Evolutionary conservation across 2,113 vertebrate species (phyloP), one percentile per base, ranked within the genome.

Genomic region (Leptodactylus fuscus): DNA sequence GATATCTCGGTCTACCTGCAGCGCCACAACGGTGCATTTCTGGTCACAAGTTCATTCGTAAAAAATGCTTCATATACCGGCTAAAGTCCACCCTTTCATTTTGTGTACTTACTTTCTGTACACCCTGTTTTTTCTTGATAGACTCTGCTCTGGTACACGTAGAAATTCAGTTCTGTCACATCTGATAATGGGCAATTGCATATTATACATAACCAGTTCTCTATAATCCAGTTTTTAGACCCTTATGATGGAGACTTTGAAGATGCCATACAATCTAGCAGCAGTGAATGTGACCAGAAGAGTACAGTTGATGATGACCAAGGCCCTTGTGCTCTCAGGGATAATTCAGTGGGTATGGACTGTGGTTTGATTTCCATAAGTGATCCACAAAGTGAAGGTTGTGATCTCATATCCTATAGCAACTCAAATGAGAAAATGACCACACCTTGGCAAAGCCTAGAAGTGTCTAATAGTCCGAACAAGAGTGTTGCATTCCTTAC

Each of bases 191-290:
- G 24, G 1, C 55, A 10, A 5, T 2, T 78, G 29, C 6, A 38
- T 22, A n/a, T 1, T 36, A 5, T 18, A 34, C 16, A 27, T 36
- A 1, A 32, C 8, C 6, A 22, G 2, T 29, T 55, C 12, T 7
- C 0, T 84, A 60, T 0, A 1, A 32, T 83, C 87, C 88, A 97
- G 97, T 90, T 93, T 88, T 85, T 92, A 93, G 97, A 97, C 89
- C 96, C 96, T 0, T 95, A 95, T 0, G 95, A 97, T 5, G 95
- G 93, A 0, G 94, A 96, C 81, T 95, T 93, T 3, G 97, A 99
- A 89, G 95, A 96, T 13, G 85, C 55, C 0, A 0, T 58, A 44
- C 74, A 48, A 0, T 76, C 76, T 2, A 88, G 88, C 53, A 49
- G 74, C 15, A 48, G 88, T 38, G 84, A 88, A 6, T 88, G 65